Conservation (phyloP, 1,140 invertebrate species). For the Wasmannia auropunctata region DNA sequence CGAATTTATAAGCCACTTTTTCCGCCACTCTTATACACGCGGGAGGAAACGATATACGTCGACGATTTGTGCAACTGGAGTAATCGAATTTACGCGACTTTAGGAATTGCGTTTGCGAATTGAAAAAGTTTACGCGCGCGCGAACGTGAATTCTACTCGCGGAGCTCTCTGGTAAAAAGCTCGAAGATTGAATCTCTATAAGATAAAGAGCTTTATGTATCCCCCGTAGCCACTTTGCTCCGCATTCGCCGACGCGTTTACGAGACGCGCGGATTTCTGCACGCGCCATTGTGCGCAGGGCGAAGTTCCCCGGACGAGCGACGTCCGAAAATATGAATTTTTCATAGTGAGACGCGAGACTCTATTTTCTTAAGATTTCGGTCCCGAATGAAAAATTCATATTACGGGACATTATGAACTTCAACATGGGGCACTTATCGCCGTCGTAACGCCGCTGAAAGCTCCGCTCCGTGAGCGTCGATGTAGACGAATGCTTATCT, state of each 20-base stretch:
- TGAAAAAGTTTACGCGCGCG: background rate
- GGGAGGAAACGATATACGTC: too few species aligned
- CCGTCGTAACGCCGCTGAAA: background rate
- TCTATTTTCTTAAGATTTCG: conserved; percentile 3
- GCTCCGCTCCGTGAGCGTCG: background rate
- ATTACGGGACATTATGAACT: background rate
- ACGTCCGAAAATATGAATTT: conserved; percentile 47
- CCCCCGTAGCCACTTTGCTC: background rate
- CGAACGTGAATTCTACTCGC: background rate
- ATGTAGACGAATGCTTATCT: background rate
- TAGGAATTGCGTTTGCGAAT: background rate
- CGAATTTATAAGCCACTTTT: background rate
- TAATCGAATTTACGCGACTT: background rate
- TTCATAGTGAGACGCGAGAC: conserved; percentile 1
- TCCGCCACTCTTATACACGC: background rate
- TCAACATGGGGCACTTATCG: background rate
- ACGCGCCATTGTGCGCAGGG: background rate
- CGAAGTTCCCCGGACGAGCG: background rate
- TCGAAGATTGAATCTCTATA: background rate
- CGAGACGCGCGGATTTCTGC: background rate
- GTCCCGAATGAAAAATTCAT: conserved; percentile 43
- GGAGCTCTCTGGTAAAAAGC: background rate
- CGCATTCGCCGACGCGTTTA: background rate
- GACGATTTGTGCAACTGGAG: background rate
- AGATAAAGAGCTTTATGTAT: background rate